These are phyloP conservation scores for Oryzias melastigma DNA, from an alignment of 2,113 vertebrate genomes.

Conservation along the genomic window DNA sequence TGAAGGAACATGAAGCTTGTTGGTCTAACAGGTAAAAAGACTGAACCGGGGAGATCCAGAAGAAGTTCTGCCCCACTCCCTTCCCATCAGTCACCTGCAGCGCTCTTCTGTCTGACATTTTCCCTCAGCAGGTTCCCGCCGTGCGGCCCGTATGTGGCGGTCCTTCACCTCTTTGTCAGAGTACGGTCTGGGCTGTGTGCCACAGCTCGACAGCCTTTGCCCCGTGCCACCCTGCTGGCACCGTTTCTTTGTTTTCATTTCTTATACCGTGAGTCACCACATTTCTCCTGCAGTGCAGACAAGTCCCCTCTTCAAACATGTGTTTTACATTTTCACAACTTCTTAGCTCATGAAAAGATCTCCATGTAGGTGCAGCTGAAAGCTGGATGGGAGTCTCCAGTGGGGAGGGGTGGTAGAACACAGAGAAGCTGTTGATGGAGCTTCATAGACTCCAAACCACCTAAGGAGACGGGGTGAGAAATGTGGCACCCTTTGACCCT, in stretches of 20 bases:
- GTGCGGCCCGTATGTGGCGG: constrained; percentile 44
- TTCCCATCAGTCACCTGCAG: no score
- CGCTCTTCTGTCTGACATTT: no score
- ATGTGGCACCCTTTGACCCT: constrained; percentile 29
- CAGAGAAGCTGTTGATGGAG: constrained; percentile 60
- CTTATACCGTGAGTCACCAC: constrained; percentile 63
- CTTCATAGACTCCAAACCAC: constrained; percentile 41
- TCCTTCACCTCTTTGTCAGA: constrained; percentile 50
- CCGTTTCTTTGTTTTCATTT: constrained; percentile 70
- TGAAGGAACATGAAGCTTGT: no score
- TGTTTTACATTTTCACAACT: constrained; percentile 74
- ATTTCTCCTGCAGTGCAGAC: constrained; percentile 72
- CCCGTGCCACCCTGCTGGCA: constrained; percentile 54
- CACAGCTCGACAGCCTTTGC: constrained; percentile 48
- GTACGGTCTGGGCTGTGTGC: constrained; percentile 42
- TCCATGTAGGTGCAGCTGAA: background rate
- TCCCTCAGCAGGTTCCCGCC: background rate
- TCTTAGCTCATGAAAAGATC: constrained; percentile 75
- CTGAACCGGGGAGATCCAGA: no score
- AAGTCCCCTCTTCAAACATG: constrained; percentile 72
- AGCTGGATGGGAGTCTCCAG: no score
- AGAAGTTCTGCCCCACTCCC: no score
- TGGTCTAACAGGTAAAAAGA: no score
- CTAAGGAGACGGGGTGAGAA: constrained; percentile 35
- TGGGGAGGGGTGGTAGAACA: no score